These are phyloP conservation scores for Labia minor DNA, from an alignment of 2,888 invertebrate species.

Conservation along the genomic window DNA sequence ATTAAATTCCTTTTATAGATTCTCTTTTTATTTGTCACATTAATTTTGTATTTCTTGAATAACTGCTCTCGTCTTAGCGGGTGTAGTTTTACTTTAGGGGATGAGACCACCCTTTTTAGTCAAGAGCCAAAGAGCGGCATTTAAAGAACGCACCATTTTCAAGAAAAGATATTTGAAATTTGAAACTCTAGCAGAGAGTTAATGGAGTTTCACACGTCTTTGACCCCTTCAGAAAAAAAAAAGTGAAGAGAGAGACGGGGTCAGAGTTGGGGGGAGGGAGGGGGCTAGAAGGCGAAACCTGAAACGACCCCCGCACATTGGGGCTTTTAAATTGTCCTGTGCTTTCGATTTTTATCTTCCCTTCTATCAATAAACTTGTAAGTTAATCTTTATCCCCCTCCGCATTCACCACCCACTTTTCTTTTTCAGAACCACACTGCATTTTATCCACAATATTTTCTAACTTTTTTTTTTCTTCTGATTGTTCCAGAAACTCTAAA, in stretches of 20 bases:
- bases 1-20: no score
- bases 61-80: no score
- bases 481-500: no score
- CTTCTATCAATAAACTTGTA: conserved; percentile 4
- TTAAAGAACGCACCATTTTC: neutral
- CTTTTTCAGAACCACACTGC: neutral
- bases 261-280: no score
- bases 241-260: neutral
- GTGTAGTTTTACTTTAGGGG: no score
- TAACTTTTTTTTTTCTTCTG: no score
- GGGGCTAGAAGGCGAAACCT: no score
- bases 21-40: no score
- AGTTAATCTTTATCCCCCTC: neutral
- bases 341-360: conserved; percentile 13
- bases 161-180: conserved; percentile 1
- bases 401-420: neutral
- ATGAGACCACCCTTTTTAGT: no score
- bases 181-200: conserved; percentile 8
- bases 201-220: conserved; percentile 8
- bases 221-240: neutral
- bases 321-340: conserved; percentile 3
- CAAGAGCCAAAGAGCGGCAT: neutral
- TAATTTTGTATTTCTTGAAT: no score
- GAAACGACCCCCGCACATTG: neutral
- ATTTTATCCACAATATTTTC: no score